These are phyloP conservation scores for Dicycla oo DNA, from an alignment of 2,888 invertebrate species.

Conservation along the genomic window DNA sequence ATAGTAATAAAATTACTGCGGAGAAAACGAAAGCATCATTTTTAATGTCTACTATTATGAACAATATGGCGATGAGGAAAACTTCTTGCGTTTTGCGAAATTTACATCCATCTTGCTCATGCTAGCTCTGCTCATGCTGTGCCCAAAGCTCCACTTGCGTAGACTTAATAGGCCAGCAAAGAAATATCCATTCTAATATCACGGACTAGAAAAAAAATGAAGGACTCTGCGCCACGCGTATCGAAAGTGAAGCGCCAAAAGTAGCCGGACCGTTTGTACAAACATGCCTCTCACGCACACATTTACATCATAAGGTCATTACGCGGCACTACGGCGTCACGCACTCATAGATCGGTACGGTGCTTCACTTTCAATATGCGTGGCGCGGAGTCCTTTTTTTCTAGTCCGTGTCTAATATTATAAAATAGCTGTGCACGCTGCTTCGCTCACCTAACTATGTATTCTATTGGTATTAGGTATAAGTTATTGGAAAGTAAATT, in stretches of 20 bases:
- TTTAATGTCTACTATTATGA: neutral
- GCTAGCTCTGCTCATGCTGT: neutral
- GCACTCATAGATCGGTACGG: too few species aligned
- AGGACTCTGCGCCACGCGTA: too few species aligned
- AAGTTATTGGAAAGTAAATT: neutral
- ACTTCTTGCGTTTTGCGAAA: constrained; percentile 27
- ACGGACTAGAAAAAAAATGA: too few species aligned
- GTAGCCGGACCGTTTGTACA: too few species aligned
- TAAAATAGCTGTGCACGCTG: neutral
- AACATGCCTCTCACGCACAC: too few species aligned
- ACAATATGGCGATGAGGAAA: neutral
- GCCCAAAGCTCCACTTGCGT: constrained; percentile 1
- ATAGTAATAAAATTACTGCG: neutral
- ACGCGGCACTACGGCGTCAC: too few species aligned
- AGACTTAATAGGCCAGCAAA: neutral
- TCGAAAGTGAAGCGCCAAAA: too few species aligned
- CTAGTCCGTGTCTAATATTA: too few species aligned
- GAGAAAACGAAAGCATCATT: neutral
- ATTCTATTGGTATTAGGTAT: neutral
- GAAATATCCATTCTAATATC: neutral
- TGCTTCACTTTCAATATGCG: too few species aligned
- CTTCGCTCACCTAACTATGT: neutral
- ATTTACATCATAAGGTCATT: too few species aligned
- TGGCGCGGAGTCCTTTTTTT: too few species aligned
- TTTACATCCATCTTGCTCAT: constrained; percentile 1